Base-by-base conservation (phyloP, 2,797 vertebrate species). In the Macropodus opercularis region DNA sequence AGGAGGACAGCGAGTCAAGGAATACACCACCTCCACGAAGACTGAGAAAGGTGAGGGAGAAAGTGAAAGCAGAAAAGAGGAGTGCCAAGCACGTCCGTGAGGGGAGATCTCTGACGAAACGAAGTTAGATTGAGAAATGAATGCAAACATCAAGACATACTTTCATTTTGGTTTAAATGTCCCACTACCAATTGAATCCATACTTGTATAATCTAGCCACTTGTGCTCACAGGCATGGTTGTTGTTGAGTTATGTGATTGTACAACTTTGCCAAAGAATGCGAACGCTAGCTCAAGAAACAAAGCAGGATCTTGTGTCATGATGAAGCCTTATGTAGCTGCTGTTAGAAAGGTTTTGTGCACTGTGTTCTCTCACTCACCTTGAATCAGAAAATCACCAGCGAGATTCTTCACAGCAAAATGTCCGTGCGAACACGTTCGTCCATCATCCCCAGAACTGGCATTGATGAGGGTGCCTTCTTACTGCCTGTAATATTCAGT, bases 31-130 rank as follows among this genome's bases (percentile, higher is more conserved):
- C 93, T 2, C 92, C 92, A 3, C 79, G 92, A 3, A 91, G 92
- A 29, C 86, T 93, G 51, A 77, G 75, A 90, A 94, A 93, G 92
- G 89, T 90, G 63, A 87, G 90, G 88, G 92, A 94, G 66, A 92
- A 92, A 75, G 86, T 77, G 19, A 92, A 90, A 69, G 69, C 86
- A 13, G 95, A 96, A 10, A 95, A 95, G 87, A 94, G 93, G 62
- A 94, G 90, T 9, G 89, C 93, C 63, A 95, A 95, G 91, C 95
- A 95, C 19, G 91, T 94, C 55, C 93, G 95, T 21, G 96, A 96
- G 51, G 95, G 94, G 29, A 90, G 94, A 60, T 93, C 94, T 0
- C 91, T 95, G 67, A 88, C 92, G 47, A 94, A 96, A 79, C 83
- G 78, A 22, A 89, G 79, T 42, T 91, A 89, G 72, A 73, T 2